phyloP scores from a whole-genome alignment of 2,888 invertebrate genomes.

The Reticulitermes lucifugus region DNA sequence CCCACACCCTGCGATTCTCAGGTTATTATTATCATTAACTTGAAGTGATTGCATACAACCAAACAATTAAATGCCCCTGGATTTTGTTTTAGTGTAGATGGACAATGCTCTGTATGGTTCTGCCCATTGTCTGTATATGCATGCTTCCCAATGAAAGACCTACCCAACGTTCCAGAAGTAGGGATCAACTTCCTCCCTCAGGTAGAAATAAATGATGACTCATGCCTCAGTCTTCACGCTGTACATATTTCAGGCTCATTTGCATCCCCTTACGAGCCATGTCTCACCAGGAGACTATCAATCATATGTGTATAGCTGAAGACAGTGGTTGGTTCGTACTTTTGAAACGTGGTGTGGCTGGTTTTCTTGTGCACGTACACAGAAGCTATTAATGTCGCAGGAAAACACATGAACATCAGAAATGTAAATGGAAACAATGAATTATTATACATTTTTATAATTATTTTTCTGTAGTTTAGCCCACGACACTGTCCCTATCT shows the following conservation, averaged over 20 bases:
- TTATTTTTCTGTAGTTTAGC: too few species aligned
- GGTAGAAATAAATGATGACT: conserved; percentile 5
- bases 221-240: neutral
- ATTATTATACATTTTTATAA: neutral
- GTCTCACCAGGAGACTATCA: neutral
- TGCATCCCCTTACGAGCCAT: neutral
- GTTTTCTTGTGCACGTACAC: neutral
- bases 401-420: neutral
- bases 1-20: too few species aligned
- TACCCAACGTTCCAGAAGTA: conserved; percentile 3
- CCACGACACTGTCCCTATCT: too few species aligned
- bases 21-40: too few species aligned
- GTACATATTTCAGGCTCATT: conserved; percentile 4
- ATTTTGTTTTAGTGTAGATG: neutral
- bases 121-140: neutral
- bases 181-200: conserved; percentile 3
- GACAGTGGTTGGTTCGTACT: neutral
- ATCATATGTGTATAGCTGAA: conserved; percentile 7
- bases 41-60: too few species aligned
- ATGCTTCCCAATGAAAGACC: neutral
- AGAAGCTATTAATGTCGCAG: neutral
- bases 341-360: neutral
- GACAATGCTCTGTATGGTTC: neutral
- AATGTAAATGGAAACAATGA: neutral
- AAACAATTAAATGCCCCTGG: neutral